Evolutionary conservation across 2,113 vertebrate species (phyloP).

Genomic region (Sphyrna mokarran): DNA sequence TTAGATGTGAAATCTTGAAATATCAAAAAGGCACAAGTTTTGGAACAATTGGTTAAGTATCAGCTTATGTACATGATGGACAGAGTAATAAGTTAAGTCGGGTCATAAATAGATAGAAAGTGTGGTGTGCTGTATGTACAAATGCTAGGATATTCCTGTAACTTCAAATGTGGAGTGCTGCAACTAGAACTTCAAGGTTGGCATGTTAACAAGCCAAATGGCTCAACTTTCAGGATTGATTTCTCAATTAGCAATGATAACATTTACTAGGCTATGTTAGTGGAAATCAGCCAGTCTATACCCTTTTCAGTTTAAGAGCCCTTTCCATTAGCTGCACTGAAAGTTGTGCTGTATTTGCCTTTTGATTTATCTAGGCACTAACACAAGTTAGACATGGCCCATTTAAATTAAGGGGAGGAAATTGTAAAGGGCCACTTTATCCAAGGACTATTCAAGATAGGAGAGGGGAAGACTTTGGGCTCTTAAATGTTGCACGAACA

Average conservation of each 20-base stretch:
- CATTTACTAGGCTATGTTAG: not conserved
- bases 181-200: not conserved
- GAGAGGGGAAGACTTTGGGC: not conserved
- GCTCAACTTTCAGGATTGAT: not conserved
- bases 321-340: not conserved
- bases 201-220: not conserved
- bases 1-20: not conserved
- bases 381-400: not conserved
- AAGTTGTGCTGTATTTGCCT: not conserved
- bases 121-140: not conserved
- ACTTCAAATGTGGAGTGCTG: not conserved
- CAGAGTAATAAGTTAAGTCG: constrained; percentile 14
- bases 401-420: not conserved
- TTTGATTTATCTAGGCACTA: not conserved
- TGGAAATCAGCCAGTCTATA: not conserved
- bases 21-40: not conserved
- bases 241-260: not conserved
- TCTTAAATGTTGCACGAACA: not conserved
- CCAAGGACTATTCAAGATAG: not conserved
- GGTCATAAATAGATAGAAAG: not conserved
- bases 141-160: not conserved
- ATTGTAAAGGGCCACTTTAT: not conserved
- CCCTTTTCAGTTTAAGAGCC: not conserved
- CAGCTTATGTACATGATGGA: not conserved
- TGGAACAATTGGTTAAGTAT: not conserved